These are phyloP conservation scores for Homarus gammarus DNA, from an alignment of 2,888 invertebrate genomes.

Conservation along the genomic window DNA sequence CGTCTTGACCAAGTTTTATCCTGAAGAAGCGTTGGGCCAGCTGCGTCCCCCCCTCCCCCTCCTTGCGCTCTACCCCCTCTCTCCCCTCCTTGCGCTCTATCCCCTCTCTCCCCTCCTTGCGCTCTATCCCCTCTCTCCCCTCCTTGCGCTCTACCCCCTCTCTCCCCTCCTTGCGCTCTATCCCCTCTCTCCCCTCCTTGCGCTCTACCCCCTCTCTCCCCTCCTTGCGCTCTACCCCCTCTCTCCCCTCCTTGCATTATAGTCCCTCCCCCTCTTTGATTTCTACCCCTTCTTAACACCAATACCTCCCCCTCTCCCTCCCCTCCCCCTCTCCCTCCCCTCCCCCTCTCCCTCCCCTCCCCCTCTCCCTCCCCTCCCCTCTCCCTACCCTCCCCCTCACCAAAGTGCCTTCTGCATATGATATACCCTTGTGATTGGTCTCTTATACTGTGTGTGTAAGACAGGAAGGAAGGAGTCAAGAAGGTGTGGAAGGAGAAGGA, in stretches of 20 bases:
- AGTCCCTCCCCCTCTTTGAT: neutral
- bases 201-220: neutral
- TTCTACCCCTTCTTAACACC: neutral
- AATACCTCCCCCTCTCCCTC: neutral
- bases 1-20: neutral
- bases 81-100: neutral
- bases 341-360: neutral
- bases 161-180: neutral
- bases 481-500: neutral
- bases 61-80: neutral
- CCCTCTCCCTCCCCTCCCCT: neutral
- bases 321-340: neutral
- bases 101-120: neutral
- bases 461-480: neutral
- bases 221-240: neutral
- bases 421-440: too few relatives aligned
- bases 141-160: slow-evolving; percentile 9
- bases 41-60: neutral
- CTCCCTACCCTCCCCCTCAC: neutral
- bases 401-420: neutral
- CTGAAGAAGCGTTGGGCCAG: too few relatives aligned
- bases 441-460: neutral
- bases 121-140: neutral
- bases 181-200: neutral
- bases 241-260: neutral